Conservation (phyloP, 2,888 invertebrate species). For the Philonicus albiceps region DNA sequence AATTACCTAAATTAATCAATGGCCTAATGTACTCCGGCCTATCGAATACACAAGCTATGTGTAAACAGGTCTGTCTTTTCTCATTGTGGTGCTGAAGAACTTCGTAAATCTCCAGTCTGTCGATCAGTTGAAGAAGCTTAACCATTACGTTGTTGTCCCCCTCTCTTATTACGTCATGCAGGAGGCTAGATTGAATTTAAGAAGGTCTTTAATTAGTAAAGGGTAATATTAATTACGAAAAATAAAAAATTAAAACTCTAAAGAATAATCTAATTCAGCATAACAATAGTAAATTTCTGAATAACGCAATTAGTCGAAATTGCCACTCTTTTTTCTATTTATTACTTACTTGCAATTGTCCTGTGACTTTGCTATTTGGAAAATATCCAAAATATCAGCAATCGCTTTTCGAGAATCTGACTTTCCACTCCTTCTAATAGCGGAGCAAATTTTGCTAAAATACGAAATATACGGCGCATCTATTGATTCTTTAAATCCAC, state of each 20-base stretch:
- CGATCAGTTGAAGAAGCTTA: slow-evolving; percentile 56
- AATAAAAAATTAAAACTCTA: too few relatives aligned
- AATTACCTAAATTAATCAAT: slow-evolving; percentile 54
- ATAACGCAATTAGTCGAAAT: too few relatives aligned
- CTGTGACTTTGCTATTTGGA: not conserved
- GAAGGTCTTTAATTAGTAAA: not conserved
- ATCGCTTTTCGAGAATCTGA: not conserved
- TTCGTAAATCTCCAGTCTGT: slow-evolving; percentile 55
- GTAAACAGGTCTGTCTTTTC: slow-evolving; percentile 65
- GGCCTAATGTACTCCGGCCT: slow-evolving; percentile 57
- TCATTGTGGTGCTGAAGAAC: slow-evolving; percentile 64
- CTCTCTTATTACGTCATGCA: slow-evolving; percentile 58
- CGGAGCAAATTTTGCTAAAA: slow-evolving; percentile 4
- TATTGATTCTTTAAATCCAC: not conserved
- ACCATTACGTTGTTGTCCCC: slow-evolving; percentile 52
- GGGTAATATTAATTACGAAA: too few relatives aligned
- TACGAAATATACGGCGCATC: not conserved
- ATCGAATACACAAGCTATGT: slow-evolving; percentile 64
- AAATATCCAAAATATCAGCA: slow-evolving; percentile 33
- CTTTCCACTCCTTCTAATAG: not conserved
- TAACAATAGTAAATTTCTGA: too few relatives aligned
- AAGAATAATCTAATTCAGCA: too few relatives aligned
- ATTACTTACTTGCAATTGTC: not conserved
- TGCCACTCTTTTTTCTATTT: too few relatives aligned
- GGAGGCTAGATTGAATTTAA: slow-evolving; percentile 44